A percentile compares a stretch with the other conserved stretches of the same genome.
Conservation (phyloP, 2,113 vertebrate species). For the Coryphaenoides rupestris region DNA sequence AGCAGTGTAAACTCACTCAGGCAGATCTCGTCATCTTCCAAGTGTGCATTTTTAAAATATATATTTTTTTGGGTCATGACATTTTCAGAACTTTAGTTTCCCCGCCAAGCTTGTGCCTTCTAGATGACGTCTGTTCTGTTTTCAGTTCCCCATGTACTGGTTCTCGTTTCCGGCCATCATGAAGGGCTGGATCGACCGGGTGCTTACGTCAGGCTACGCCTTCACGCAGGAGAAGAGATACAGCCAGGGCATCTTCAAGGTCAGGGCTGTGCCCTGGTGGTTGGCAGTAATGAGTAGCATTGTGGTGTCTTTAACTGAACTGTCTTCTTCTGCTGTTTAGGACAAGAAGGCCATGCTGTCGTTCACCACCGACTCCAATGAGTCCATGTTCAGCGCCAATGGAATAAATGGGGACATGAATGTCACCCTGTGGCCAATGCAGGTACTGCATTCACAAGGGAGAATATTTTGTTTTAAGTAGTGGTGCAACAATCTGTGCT, state of each 20-base stretch:
- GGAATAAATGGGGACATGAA: conserved; percentile 82
- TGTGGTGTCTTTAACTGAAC: fast-evolving
- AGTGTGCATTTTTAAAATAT: conserved; percentile 45
- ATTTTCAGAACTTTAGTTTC: neutral
- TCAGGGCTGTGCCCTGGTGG: conserved; percentile 24
- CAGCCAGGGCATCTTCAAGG: conserved; percentile 73
- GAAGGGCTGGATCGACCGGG: conserved; percentile 82
- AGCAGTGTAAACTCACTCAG: conserved; percentile 72
- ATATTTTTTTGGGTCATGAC: neutral
- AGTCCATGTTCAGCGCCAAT: conserved; percentile 73
- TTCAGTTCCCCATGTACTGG: conserved; percentile 76
- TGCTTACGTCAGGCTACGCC: conserved; percentile 70
- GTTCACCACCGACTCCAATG: conserved; percentile 75
- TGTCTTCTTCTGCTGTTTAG: conserved; percentile 42
- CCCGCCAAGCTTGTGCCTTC: too few relatives aligned
- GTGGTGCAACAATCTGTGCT: too few relatives aligned
- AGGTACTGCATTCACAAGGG: conserved; percentile 56
- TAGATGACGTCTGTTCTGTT: neutral
- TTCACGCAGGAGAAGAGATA: conserved; percentile 62
- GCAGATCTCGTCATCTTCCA: conserved; percentile 81
- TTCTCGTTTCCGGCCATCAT: conserved; percentile 79
- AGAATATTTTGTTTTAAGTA: neutral
- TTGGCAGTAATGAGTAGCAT: neutral
- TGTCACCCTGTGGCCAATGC: conserved; percentile 79
- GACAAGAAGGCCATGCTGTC: conserved; percentile 79